These are phyloP conservation scores for Melanotaenia nigrans DNA, from an alignment of 2,797 vertebrate genomes.

Conservation along the genomic window DNA sequence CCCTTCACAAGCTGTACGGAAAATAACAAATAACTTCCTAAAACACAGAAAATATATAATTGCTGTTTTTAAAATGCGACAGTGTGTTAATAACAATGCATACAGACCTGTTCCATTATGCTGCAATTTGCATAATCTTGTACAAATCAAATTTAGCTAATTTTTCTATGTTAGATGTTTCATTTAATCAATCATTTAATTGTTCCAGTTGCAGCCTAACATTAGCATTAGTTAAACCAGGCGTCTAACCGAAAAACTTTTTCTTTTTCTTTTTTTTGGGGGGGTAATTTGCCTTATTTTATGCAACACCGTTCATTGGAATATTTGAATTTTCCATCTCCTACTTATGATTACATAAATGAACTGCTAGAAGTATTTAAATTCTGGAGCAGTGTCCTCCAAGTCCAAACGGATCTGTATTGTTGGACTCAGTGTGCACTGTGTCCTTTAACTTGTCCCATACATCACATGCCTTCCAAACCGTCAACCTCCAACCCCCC, in stretches of 20 bases:
- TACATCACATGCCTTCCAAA: conserved; percentile 64
- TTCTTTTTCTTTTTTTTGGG: neutral
- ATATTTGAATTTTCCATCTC: neutral
- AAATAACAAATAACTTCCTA: neutral
- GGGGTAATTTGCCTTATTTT: conserved; percentile 6
- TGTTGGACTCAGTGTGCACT: conserved; percentile 31
- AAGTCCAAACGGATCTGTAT: conserved; percentile 17
- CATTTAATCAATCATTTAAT: neutral
- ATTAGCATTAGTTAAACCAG: conserved; percentile 29
- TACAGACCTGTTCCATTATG: conserved; percentile 4
- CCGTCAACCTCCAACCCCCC: conserved; percentile 56
- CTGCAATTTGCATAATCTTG: neutral
- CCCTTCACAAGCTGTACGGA: neutral
- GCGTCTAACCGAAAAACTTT: neutral
- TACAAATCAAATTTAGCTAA: conserved; percentile 10
- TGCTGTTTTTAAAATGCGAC: neutral
- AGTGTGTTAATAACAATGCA: neutral
- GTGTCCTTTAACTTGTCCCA: conserved; percentile 64
- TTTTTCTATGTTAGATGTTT: conserved; percentile 1
- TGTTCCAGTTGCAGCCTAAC: conserved; percentile 21
- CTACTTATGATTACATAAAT: neutral
- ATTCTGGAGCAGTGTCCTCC: conserved; percentile 19
- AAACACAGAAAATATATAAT: neutral
- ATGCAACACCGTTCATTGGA: neutral
- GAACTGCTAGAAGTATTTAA: conserved; percentile 12